Base-by-base conservation (phyloP, 2,888 invertebrate species). In the Leucophora obtusa region DNA sequence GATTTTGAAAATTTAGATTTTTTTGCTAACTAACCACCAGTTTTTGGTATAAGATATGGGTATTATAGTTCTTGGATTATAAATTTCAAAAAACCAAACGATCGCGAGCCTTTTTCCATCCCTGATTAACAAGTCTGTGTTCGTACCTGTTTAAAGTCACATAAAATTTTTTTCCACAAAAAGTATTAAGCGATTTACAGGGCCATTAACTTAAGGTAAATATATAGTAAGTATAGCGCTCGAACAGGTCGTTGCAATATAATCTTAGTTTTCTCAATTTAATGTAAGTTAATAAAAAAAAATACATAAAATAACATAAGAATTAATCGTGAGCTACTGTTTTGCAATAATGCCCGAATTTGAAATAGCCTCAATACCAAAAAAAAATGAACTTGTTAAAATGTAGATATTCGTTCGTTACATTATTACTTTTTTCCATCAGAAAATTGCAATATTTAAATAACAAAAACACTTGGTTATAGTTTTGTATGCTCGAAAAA, bases 311-410 rank as follows among this genome's bases (percentile, higher is more conserved):
- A 21, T 59, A 58, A 35, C 6, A 70, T 38, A 63, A 58, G 63
- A 50, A 63, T 58, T 86, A 84, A 85, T 87, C 86, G 87, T 86
- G 87, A 83, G 86, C 86, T 86, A 86, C 86, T 79, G 86, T 87
- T 87, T 86, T 85, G 82, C 85, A 87, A 86, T 58, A 51, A 58
- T 85, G 84, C 73, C 74, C 75, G 76, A 79, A 79, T 75, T 79
- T 66, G 47, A 53, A 75, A 63, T 69, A 62, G 72, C 68, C 74
- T 83, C 82, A 86, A 86, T 84, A 82, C 82, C 81, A 76, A 83
- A 78, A 84, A 86, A 86, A 86, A 86, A 86, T 86, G 87, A 87
- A 86, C 86, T 86, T 87, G 86, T 86, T 87, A 86, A 87, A 86
- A 87, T 87, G 87, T 85, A 86, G 87, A 86, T 86, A 86, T 84